Percentiles rank a stretch among this genome's conserved stretches.
Conservation (phyloP, 1,140 invertebrate species). For the Bombus pascuorum region DNA sequence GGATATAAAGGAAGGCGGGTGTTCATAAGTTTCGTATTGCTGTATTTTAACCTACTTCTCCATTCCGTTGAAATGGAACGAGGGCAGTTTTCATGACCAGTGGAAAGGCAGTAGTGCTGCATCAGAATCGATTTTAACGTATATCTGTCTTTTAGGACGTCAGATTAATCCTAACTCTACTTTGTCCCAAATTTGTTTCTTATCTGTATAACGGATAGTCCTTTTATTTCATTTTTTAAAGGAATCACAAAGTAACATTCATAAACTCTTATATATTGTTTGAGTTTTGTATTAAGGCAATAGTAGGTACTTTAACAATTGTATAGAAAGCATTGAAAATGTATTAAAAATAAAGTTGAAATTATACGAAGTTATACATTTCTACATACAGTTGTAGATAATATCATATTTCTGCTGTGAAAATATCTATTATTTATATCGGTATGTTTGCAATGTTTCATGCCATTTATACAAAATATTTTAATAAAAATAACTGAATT, state of each 20-base stretch:
- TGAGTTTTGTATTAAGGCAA: neutral
- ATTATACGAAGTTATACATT: no score
- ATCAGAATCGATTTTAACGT: constrained; percentile 66
- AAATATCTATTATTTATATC: no score
- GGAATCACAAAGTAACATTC: neutral
- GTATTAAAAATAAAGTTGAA: no score
- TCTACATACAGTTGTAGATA: no score
- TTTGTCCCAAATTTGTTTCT: constrained; percentile 15
- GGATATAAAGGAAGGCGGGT: constrained; percentile 10
- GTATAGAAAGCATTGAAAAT: no score
- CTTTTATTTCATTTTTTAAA: neutral
- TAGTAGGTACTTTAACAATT: neutral
- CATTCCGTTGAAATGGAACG: constrained; percentile 62
- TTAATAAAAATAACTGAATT: no score
- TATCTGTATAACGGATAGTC: neutral
- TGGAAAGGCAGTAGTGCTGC: constrained; percentile 56
- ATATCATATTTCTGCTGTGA: no score
- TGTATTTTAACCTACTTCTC: constrained; percentile 66
- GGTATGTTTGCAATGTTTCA: no score
- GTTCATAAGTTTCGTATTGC: constrained; percentile 64
- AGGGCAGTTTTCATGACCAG: constrained; percentile 65
- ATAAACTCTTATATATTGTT: neutral
- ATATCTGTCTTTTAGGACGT: constrained; percentile 44
- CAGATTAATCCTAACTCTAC: constrained; percentile 45
- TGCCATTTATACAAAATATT: no score